Evolutionary conservation across 2,888 invertebrate species (phyloP), one percentile per base, ranked within the genome.

Genomic region (Acanthosepion lycidas): DNA sequence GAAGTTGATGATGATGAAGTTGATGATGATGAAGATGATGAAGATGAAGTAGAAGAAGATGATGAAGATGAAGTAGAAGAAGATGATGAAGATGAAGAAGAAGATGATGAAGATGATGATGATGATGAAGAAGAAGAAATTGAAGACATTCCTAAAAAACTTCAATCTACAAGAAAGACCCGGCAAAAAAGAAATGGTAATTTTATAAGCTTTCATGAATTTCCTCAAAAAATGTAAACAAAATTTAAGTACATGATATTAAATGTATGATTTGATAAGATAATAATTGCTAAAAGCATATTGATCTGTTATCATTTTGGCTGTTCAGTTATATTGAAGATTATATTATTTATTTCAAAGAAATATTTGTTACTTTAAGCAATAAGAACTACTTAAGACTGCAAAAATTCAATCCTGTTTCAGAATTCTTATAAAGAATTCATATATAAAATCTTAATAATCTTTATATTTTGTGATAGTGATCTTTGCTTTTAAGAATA

Each of bases 11-110:
- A 92, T 12, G 92, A 92, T 4, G 92, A 92, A 9, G 49, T 49
- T 49, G 92, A 91, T 23, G 91, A 42, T 6, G 92, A 94, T 26
- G 49, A 48, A 26, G 64, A 94, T 8, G 23, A 53, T 20, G 92
- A 92, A 8, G 59, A 94, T 18, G 23, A 51, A 20, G 91, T 48
- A 18, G 18, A 26, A 1, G 20, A 91, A 8, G 91, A 15, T 9
- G 91, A 91, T 23, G 91, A 42, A 33, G 92, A 92, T 26, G 94
- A 94, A 26, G 94, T 94, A 20, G 94, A 94, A 20, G 95, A 95
- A 33, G 95, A 93, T 8, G 95, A 95, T 33, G 95, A 95, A 20
- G 95, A 95, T 1, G 95, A 95, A 33, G 92, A 95, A 26, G 91
- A 59, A 26, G 59, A 94, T 18, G 23, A 51, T 26, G 91, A 91